Conservation (phyloP, 1,140 invertebrate species). For the Trichonephila inaurata region DNA sequence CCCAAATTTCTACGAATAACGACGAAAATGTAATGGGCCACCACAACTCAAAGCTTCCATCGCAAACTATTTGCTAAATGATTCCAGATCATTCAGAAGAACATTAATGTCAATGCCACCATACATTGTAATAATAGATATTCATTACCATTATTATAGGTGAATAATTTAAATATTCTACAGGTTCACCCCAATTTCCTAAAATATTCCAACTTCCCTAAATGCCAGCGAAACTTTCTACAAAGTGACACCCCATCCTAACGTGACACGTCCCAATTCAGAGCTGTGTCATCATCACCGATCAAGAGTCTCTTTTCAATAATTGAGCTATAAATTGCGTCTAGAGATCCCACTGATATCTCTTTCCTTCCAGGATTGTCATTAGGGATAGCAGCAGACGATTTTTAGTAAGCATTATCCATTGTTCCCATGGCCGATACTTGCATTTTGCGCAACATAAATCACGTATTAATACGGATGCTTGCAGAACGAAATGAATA, state of each 20-base stretch:
- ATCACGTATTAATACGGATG: conserved; percentile 21
- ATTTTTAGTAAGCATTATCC: conserved; percentile 6
- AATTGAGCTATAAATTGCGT: conserved; percentile 20
- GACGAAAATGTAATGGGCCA: too few species aligned
- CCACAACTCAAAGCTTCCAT: too few species aligned
- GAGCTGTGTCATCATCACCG: background rate
- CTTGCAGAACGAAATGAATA: background rate
- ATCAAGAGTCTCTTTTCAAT: conserved; percentile 9
- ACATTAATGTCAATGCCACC: too few species aligned
- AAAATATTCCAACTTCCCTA: background rate
- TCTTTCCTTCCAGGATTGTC: background rate
- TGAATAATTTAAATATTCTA: background rate
- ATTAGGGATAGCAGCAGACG: background rate
- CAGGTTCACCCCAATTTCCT: background rate
- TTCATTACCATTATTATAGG: too few species aligned
- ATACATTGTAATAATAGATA: too few species aligned
- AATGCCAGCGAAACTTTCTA: background rate
- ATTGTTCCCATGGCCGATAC: background rate
- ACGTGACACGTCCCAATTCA: background rate
- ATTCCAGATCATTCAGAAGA: too few species aligned
- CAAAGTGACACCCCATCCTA: background rate
- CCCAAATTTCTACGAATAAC: too few species aligned
- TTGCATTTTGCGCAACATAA: background rate
- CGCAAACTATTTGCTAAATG: too few species aligned
- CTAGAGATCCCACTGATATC: conserved; percentile 1